phyloP scores from a whole-genome alignment of 2,888 invertebrate genomes.

The Diplazon laetatorius region DNA sequence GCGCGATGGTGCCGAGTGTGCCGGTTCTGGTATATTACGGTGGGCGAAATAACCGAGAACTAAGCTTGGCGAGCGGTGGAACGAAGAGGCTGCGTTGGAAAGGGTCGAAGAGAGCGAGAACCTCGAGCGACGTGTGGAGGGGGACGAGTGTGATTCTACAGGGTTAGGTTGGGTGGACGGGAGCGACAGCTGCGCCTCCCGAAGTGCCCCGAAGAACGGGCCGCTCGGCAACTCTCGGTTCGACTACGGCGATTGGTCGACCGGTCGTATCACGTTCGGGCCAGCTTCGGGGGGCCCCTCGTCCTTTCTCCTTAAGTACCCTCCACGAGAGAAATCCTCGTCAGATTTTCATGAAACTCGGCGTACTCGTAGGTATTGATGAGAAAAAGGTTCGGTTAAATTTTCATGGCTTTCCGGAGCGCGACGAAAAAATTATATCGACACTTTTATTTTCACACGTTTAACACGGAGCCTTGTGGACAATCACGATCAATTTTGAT shows the following conservation, averaged over 20 bases:
- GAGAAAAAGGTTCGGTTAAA: no score
- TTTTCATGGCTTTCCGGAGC: no score
- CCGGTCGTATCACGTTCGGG: slow-evolving; percentile 22
- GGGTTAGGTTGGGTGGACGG: slow-evolving; percentile 8
- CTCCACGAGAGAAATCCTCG: no score
- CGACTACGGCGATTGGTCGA: slow-evolving; percentile 45
- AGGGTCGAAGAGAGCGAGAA: slow-evolving; percentile 26
- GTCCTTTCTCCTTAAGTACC: neutral
- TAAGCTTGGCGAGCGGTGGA: slow-evolving; percentile 22
- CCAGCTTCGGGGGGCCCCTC: slow-evolving; percentile 12
- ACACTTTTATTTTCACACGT: no score
- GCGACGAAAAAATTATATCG: no score
- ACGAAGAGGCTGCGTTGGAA: slow-evolving; percentile 35
- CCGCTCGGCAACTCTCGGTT: slow-evolving; percentile 53
- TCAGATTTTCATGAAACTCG: no score
- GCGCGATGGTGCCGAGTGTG: neutral
- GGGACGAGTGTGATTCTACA: no score
- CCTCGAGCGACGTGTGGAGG: no score
- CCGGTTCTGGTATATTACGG: no score
- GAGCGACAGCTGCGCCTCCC: slow-evolving; percentile 57
- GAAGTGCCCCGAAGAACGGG: slow-evolving; percentile 13
- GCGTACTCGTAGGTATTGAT: no score
- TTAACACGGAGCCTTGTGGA: no score
- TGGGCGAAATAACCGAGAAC: slow-evolving; percentile 14
- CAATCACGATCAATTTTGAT: no score